Evolutionary conservation across 2,113 vertebrate species (phyloP).

Genomic region (Trematocara marginatum): DNA sequence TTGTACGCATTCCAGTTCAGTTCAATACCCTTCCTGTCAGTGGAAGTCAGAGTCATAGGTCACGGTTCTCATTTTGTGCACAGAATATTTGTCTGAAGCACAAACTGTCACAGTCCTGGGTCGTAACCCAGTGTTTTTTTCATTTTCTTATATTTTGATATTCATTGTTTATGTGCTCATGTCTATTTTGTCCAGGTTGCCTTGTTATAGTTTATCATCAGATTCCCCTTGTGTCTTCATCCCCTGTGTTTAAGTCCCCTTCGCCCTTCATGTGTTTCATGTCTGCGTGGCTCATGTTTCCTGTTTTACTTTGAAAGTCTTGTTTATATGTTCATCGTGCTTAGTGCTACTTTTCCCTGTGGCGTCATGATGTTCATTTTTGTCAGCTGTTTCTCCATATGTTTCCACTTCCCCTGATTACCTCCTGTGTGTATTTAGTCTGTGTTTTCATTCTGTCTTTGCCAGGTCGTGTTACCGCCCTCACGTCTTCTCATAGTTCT

Average conservation of each 20-base stretch:
- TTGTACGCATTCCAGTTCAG: not conserved
- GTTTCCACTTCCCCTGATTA: not conserved
- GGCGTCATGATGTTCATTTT: not conserved
- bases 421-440: not conserved
- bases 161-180: not conserved
- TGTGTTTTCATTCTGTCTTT: not conserved
- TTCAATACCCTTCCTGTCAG: not conserved
- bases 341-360: not conserved
- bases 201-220: not conserved
- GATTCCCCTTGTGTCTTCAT: not conserved
- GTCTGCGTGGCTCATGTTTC: not conserved
- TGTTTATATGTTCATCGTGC: not conserved
- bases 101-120: not conserved
- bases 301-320: not conserved
- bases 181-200: not conserved
- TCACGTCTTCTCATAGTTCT: not conserved
- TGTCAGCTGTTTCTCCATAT: not conserved
- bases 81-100: not conserved
- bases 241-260: not conserved
- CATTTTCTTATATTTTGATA: not conserved
- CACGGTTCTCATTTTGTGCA: not conserved
- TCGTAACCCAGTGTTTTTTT: not conserved
- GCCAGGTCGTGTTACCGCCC: not conserved
- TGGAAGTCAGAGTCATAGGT: not conserved
- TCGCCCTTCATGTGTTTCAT: not conserved